Conservation (phyloP, 2,797 vertebrate genomes). For the Characodon lateralis region DNA sequence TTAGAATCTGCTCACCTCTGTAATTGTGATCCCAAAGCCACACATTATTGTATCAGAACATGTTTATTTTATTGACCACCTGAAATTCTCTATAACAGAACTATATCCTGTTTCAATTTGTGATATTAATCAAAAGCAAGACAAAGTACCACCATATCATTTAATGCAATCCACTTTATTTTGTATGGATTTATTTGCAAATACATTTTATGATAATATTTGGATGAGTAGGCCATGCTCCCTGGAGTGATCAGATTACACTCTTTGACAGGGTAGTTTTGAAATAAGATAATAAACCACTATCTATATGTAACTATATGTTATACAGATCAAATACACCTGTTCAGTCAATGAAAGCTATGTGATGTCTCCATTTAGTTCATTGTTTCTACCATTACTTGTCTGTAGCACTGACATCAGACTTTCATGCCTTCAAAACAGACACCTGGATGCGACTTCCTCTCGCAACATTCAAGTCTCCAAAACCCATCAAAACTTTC, state of each 20-base stretch:
- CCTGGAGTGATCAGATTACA: background rate
- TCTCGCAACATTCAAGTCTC: conserved; percentile 20
- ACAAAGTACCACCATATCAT: background rate
- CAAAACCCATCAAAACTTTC: conserved; percentile 22
- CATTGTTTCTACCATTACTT: conserved; percentile 20
- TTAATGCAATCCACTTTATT: background rate
- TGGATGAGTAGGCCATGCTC: background rate
- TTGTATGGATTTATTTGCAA: background rate
- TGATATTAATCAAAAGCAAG: background rate
- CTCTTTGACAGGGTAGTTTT: background rate
- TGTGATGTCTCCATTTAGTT: background rate
- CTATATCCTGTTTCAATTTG: background rate
- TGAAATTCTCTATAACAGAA: background rate
- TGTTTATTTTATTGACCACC: background rate
- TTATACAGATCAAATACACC: background rate
- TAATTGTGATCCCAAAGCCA: background rate
- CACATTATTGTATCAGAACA: background rate
- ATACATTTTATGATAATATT: background rate
- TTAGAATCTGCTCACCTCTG: background rate
- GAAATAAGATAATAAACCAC: background rate
- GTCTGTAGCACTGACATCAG: conserved; percentile 17
- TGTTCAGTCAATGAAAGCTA: background rate
- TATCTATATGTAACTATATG: too few relatives aligned
- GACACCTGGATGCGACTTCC: conserved; percentile 38
- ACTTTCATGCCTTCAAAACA: conserved; percentile 43